These are phyloP conservation scores for Frankliniella fusca DNA, from an alignment of 2,888 invertebrate species.

Conservation along the genomic window DNA sequence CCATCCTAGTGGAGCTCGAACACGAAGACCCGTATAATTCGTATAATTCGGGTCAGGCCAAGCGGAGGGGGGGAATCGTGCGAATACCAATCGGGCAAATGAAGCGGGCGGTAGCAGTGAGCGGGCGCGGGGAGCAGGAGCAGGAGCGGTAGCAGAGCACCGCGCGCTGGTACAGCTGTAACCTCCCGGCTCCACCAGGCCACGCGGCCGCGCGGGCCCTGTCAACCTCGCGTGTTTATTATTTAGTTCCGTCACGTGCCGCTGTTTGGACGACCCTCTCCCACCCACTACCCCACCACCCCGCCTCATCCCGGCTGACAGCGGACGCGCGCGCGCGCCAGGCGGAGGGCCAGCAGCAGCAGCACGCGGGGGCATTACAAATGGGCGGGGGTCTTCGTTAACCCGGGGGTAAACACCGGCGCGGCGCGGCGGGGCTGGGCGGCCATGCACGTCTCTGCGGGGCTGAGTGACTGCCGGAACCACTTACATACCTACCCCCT, in stretches of 20 bases:
- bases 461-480: too few relatives aligned
- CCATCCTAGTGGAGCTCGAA: too few relatives aligned
- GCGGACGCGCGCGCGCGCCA: background rate
- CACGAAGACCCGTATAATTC: too few relatives aligned
- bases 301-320: background rate
- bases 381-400: conserved; percentile 12
- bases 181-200: too few relatives aligned
- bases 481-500: too few relatives aligned
- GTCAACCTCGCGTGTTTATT: background rate
- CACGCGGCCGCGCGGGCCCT: background rate
- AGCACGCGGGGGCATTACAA: conserved; percentile 13
- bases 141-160: background rate
- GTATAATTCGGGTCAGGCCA: too few relatives aligned
- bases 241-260: conserved; percentile 22
- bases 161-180: background rate
- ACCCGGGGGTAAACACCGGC: background rate
- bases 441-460: too few relatives aligned
- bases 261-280: background rate
- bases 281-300: background rate
- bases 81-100: too few relatives aligned
- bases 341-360: background rate
- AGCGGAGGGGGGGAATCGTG: too few relatives aligned
- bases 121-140: too few relatives aligned
- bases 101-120: too few relatives aligned
- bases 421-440: too few relatives aligned